Evolutionary conservation across 2,113 vertebrate species (phyloP).

Genomic region (Silurus glanis): DNA sequence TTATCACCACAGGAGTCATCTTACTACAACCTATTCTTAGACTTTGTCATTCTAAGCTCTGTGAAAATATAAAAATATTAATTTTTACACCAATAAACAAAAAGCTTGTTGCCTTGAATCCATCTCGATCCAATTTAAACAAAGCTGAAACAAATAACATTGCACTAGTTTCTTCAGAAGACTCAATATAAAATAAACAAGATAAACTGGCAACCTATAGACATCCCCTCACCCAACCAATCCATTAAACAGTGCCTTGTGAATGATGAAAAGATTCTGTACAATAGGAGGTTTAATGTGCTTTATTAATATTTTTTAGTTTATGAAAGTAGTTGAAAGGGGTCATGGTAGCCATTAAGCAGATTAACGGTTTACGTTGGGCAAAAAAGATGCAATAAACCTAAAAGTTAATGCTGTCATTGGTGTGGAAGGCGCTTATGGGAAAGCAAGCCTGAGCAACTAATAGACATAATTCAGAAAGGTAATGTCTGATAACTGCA

Average conservation of each 20-base stretch:
- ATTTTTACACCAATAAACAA: conserved; percentile 20
- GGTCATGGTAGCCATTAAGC: conserved; percentile 75
- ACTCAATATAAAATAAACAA: conserved; percentile 62
- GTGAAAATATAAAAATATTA: neutral
- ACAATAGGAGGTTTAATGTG: conserved; percentile 75
- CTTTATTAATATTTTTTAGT: conserved; percentile 79
- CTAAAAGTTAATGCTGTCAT: conserved; percentile 76
- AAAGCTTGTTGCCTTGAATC: neutral
- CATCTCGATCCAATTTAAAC: conserved; percentile 31
- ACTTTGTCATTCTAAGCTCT: too few relatives aligned
- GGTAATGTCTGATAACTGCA: conserved; percentile 72
- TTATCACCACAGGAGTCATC: neutral
- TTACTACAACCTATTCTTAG: neutral
- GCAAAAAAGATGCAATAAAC: conserved; percentile 79
- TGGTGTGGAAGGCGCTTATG: conserved; percentile 66
- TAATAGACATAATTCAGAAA: conserved; percentile 76
- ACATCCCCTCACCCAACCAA: conserved; percentile 61
- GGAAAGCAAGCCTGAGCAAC: conserved; percentile 65
- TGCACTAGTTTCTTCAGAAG: neutral
- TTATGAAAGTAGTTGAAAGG: conserved; percentile 78
- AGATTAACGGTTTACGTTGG: conserved; percentile 75
- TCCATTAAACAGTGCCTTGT: conserved; percentile 68
- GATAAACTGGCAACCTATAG: conserved; percentile 55
- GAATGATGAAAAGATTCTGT: conserved; percentile 68
- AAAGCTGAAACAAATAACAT: conserved; percentile 1